Percentiles rank a stretch among this genome's conserved stretches.
phyloP scores from a whole-genome alignment of 2,888 invertebrate genomes.

The Odontothrips loti region DNA sequence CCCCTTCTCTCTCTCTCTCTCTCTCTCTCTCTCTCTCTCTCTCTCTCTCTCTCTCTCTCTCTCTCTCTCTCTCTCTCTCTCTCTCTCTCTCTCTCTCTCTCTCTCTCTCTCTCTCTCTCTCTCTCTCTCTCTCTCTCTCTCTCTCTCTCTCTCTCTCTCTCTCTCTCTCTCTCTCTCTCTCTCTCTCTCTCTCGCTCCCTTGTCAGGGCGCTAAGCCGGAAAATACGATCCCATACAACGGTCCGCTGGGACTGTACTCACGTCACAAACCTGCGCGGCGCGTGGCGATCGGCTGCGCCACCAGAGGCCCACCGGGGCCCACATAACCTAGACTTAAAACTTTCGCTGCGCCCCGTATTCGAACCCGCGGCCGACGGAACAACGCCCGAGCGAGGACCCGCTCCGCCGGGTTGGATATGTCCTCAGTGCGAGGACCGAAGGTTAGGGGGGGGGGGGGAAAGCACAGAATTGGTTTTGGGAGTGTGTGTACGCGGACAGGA shows the following conservation, averaged over 20 bases:
- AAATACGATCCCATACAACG: constrained; percentile 9
- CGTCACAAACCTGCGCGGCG: too few relatives aligned
- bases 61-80: background rate
- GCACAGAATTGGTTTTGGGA: background rate
- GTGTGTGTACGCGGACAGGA: background rate
- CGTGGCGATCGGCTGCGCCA: too few relatives aligned
- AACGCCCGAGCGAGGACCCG: too few relatives aligned
- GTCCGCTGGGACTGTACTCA: background rate
- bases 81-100: background rate
- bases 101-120: background rate
- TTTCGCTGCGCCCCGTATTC: too few relatives aligned
- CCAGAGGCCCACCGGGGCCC: too few relatives aligned
- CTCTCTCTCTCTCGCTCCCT: background rate
- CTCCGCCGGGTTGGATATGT: too few relatives aligned
- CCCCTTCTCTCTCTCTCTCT: background rate
- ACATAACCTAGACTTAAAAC: too few relatives aligned
- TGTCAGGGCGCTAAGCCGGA: background rate
- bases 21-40: background rate
- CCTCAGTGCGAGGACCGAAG: too few relatives aligned
- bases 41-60: background rate
- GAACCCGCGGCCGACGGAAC: too few relatives aligned
- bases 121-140: background rate
- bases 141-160: background rate
- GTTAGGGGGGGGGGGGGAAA: too few relatives aligned
- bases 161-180: background rate